Conservation (phyloP, 2,113 vertebrate genomes). For the Aspiorhynchus laticeps region DNA sequence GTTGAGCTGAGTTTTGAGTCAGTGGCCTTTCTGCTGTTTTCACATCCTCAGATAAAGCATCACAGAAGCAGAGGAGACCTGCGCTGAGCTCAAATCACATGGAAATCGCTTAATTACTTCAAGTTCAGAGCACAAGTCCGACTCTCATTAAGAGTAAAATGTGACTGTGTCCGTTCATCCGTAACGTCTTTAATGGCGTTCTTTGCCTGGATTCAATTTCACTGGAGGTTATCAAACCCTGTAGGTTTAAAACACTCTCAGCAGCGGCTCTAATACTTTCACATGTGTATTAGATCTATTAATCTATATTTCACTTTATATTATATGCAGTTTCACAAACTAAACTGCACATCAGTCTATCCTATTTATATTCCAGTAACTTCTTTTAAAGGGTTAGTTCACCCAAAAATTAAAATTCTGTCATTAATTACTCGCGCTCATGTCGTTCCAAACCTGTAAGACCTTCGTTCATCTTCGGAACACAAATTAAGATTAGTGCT, state of each 20-base stretch:
- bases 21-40: not conserved
- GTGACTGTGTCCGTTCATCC: not conserved
- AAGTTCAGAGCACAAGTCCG: slow-evolving; percentile 29
- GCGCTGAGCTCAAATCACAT: not conserved
- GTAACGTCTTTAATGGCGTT: not conserved
- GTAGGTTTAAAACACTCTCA: not conserved
- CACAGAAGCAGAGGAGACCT: not conserved
- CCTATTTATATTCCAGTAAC: no score
- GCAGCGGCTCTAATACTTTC: not conserved
- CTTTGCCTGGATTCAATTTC: slow-evolving; percentile 3
- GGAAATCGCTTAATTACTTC: slow-evolving; percentile 31
- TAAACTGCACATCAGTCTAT: no score
- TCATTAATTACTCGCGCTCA: no score
- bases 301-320: not conserved
- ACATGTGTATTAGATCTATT: not conserved
- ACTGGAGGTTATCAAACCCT: not conserved
- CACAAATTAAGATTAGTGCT: no score
- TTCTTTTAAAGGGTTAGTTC: no score
- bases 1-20: not conserved
- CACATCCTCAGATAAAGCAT: not conserved
- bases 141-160: slow-evolving; percentile 15
- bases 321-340: no score
- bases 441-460: no score
- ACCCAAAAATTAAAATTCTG: no score
- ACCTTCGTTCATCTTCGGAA: no score